These are phyloP conservation scores for Lemur catta DNA, from an alignment of 2,797 vertebrate species.

Conservation along the genomic window DNA sequence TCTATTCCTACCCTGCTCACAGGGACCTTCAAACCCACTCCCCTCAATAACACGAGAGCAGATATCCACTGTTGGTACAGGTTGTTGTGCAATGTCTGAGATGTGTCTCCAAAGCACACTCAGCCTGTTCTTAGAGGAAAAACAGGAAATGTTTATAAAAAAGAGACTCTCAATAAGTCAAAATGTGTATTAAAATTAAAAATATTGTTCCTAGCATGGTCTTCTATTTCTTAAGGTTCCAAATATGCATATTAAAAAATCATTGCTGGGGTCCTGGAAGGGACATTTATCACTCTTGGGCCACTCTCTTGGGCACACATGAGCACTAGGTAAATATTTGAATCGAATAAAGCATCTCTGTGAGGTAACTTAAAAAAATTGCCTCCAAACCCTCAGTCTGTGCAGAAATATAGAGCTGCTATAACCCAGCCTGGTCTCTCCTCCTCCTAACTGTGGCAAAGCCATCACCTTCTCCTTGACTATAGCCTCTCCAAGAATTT, in stretches of 20 bases:
- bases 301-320: not conserved
- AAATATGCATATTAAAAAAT: not conserved
- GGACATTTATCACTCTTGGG: not conserved
- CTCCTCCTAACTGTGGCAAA: not conserved
- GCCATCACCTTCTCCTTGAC: too few species aligned
- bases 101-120: not conserved
- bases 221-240: not conserved
- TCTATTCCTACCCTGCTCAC: not conserved
- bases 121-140: not conserved
- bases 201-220: not conserved
- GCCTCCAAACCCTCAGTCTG: not conserved
- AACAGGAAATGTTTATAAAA: not conserved
- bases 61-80: fast-evolving
- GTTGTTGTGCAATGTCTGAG: not conserved
- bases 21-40: not conserved
- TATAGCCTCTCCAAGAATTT: not conserved
- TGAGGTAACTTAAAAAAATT: not conserved
- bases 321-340: not conserved
- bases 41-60: not conserved
- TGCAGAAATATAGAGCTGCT: not conserved
- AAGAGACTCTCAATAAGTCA: not conserved
- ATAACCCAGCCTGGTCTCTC: fast-evolving
- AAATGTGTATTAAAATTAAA: not conserved
- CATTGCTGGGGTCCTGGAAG: not conserved
- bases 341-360: not conserved